phyloP scores from a whole-genome alignment of 2,888 invertebrate genomes.

The Aradus depressus region DNA sequence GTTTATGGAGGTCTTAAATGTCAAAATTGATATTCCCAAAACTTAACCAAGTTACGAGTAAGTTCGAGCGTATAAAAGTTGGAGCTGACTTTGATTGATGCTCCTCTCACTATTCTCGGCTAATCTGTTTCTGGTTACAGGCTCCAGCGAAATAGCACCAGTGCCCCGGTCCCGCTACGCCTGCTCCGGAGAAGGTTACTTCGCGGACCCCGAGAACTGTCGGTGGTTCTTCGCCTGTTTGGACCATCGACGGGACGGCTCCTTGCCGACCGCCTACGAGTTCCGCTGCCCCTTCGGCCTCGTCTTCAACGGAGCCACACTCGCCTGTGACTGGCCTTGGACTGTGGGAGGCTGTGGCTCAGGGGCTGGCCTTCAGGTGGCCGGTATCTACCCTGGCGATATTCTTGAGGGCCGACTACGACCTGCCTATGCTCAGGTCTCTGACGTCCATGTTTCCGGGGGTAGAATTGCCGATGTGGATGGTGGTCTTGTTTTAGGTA shows the following conservation, averaged over 20 bases:
- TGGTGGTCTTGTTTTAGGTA: slow-evolving; percentile 32
- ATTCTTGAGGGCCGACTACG: slow-evolving; percentile 33
- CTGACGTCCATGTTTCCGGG: slow-evolving; percentile 35
- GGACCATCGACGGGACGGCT: slow-evolving; percentile 46
- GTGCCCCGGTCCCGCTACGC: slow-evolving; percentile 54
- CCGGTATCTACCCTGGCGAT: slow-evolving; percentile 32
- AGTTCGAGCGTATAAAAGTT: not conserved
- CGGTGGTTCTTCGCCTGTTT: slow-evolving; percentile 75
- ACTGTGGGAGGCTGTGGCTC: slow-evolving; percentile 33
- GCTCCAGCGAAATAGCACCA: slow-evolving; percentile 60
- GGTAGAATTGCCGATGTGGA: slow-evolving; percentile 32
- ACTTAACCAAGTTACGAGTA: not conserved
- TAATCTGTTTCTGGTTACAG: slow-evolving; percentile 20
- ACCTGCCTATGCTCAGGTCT: slow-evolving; percentile 34
- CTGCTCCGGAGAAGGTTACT: slow-evolving; percentile 55
- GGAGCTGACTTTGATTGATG: not conserved
- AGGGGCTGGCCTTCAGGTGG: slow-evolving; percentile 16
- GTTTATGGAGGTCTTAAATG: no score
- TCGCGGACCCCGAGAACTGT: slow-evolving; percentile 69
- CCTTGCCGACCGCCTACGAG: slow-evolving; percentile 53
- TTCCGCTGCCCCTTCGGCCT: slow-evolving; percentile 71
- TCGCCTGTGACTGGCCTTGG: slow-evolving; percentile 74
- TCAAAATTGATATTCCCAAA: no score
- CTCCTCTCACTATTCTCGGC: no score
- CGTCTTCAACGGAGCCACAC: slow-evolving; percentile 57